phyloP scores from a whole-genome alignment of 1,140 invertebrate genomes.

The Bombus vancouverensis region DNA sequence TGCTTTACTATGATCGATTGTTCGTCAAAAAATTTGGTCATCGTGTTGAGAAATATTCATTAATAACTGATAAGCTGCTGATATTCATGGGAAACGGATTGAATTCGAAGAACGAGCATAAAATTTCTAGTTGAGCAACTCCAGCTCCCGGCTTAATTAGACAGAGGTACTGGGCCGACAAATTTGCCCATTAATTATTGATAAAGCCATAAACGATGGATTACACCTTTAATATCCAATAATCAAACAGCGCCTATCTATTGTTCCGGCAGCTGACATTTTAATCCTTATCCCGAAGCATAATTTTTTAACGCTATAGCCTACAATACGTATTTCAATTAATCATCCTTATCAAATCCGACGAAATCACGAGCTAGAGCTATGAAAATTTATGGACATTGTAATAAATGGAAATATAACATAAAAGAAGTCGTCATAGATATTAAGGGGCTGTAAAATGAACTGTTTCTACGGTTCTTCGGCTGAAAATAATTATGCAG shows the following conservation, averaged over 20 bases:
- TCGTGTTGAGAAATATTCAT: neutral
- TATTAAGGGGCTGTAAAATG: too few species aligned
- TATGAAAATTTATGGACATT: neutral
- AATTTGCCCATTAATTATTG: slow-evolving; percentile 20
- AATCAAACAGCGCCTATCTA: neutral
- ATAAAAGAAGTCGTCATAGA: too few species aligned
- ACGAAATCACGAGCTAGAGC: neutral
- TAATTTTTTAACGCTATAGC: neutral
- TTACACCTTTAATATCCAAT: slow-evolving; percentile 18
- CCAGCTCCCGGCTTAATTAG: slow-evolving; percentile 2
- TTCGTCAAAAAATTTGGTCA: neutral
- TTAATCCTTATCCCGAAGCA: neutral
- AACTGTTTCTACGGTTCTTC: too few species aligned
- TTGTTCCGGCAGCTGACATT: neutral
- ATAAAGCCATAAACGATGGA: slow-evolving; percentile 1
- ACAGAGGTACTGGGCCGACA: neutral
- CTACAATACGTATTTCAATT: neutral
- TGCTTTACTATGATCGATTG: neutral
- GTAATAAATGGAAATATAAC: too few species aligned
- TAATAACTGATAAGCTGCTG: neutral
- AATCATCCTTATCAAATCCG: neutral
- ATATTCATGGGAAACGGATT: neutral
- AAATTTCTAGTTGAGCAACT: neutral
- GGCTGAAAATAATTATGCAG: too few species aligned
- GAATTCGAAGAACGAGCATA: too few species aligned